phyloP scores from a whole-genome alignment of 53 echinoderm and acorn worm species.

The Antedon mediterranea region DNA sequence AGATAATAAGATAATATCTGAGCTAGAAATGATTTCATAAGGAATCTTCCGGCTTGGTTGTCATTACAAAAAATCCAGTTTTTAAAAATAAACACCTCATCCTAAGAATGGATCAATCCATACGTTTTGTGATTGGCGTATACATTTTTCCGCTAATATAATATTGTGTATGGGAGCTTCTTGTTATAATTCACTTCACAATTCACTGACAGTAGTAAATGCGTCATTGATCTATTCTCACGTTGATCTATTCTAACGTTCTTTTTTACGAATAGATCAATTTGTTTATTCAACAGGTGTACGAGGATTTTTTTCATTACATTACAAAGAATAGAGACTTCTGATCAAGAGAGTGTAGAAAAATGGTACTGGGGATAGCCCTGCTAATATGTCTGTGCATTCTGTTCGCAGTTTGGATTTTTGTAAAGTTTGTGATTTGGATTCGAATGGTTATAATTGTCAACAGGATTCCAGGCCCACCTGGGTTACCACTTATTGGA shows the following conservation, averaged over 20 bases:
- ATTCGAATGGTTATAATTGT: slow-evolving; percentile 17
- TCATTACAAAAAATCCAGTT: too few species aligned
- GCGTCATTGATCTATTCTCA: neutral
- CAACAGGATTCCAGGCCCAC: slow-evolving; percentile 61
- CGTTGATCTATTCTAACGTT: neutral
- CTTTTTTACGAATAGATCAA: neutral
- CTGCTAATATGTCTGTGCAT: neutral
- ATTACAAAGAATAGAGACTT: too few species aligned
- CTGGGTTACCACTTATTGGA: slow-evolving; percentile 63
- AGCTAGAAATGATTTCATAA: too few species aligned
- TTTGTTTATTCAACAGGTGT: neutral
- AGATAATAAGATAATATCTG: too few species aligned
- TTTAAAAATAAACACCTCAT: neutral
- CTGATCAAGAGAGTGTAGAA: too few species aligned
- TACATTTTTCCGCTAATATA: neutral
- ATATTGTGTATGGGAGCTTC: neutral
- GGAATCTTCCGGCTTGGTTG: too few species aligned
- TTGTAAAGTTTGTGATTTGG: neutral
- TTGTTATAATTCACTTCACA: neutral
- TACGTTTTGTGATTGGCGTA: neutral
- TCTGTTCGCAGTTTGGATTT: neutral
- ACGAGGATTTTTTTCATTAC: too few species aligned
- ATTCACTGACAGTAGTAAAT: neutral
- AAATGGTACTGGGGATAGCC: too few species aligned
- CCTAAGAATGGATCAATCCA: neutral